Conservation (phyloP, 2,888 invertebrate genomes). For the Andrena bucephala region DNA sequence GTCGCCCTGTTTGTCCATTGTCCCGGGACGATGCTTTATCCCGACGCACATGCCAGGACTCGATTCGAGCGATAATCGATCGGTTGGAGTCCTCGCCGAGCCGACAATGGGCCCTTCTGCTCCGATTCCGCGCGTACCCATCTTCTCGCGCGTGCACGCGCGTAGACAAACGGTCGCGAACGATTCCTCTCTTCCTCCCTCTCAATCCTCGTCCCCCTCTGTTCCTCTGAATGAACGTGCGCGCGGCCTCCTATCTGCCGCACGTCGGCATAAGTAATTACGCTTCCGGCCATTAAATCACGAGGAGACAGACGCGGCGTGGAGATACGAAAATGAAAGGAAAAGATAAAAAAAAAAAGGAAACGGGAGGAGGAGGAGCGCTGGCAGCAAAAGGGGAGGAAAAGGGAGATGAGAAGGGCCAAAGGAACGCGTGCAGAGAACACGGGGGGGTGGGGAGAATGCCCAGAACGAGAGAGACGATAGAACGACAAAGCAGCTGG, state of each 20-base stretch:
- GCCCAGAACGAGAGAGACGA: neutral
- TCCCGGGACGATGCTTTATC: constrained; percentile 59
- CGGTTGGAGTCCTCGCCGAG: constrained; percentile 54
- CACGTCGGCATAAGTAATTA: constrained; percentile 79
- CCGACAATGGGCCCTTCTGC: constrained; percentile 64
- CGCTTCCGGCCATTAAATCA: constrained; percentile 80
- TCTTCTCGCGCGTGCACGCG: constrained; percentile 60
- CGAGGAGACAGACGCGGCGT: constrained; percentile 63
- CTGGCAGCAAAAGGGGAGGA: constrained; percentile 8
- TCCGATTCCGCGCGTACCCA: constrained; percentile 59
- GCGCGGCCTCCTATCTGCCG: constrained; percentile 41
- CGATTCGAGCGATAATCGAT: constrained; percentile 70
- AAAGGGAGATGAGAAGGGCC: neutral
- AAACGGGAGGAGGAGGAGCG: constrained; percentile 12
- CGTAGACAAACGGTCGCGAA: constrained; percentile 33
- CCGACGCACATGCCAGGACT: constrained; percentile 56
- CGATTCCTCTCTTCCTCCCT: constrained; percentile 1
- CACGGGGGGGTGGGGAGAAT: neutral
- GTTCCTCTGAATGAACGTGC: constrained; percentile 15
- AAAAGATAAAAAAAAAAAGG: constrained; percentile 16
- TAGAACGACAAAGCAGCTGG: constrained; percentile 9
- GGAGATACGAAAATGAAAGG: constrained; percentile 61
- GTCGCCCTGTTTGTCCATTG: constrained; percentile 53
- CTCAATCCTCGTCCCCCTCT: neutral
- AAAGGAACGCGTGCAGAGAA: constrained; percentile 1